phyloP scores from a whole-genome alignment of 2,888 invertebrate species.

The Tetragonula carbonaria region DNA sequence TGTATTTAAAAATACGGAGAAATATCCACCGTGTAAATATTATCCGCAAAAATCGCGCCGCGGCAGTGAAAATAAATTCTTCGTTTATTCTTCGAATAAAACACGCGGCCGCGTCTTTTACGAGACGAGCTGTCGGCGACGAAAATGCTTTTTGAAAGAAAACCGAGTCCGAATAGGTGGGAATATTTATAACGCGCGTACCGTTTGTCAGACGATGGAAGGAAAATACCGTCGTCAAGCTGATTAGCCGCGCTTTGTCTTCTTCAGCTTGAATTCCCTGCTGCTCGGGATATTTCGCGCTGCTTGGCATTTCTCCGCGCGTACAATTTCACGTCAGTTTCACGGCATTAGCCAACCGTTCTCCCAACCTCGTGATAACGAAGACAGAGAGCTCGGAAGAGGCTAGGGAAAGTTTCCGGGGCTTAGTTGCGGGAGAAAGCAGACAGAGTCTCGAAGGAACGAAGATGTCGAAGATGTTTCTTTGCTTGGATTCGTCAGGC shows the following conservation, averaged over 20 bases:
- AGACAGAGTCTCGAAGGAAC: not conserved
- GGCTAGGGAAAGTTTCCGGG: not conserved
- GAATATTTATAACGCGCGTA: too few species aligned
- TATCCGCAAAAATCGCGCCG: too few species aligned
- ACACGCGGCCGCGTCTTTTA: too few species aligned
- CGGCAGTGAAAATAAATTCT: too few species aligned
- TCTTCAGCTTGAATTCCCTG: not conserved
- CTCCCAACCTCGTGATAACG: not conserved
- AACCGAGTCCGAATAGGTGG: too few species aligned
- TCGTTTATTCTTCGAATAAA: too few species aligned
- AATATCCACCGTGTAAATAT: too few species aligned
- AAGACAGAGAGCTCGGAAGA: not conserved
- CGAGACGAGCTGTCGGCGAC: too few species aligned
- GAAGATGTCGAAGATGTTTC: not conserved
- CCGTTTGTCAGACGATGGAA: too few species aligned
- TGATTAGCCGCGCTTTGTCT: not conserved
- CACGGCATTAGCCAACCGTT: not conserved
- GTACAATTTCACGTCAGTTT: not conserved
- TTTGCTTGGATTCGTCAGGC: not conserved
- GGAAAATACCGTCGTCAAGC: not conserved
- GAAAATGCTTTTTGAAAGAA: too few species aligned
- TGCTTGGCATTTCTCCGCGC: not conserved
- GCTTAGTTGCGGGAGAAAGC: not conserved
- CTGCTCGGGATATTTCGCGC: not conserved
- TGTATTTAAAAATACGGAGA: too few species aligned